Base-by-base conservation (phyloP, 2,797 vertebrate genomes). In the Masticophis lateralis region DNA sequence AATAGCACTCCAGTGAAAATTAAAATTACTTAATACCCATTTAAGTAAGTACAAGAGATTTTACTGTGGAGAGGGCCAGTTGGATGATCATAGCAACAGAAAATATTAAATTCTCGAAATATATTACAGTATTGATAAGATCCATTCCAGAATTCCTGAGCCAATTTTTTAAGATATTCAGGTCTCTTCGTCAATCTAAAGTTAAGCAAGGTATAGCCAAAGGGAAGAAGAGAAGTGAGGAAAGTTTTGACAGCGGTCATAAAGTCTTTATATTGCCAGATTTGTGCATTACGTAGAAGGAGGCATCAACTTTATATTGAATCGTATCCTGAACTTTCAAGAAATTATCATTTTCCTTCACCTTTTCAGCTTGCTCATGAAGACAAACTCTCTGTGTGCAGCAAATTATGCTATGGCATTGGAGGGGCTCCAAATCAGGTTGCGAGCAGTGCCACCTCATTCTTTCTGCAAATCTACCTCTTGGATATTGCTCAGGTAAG, bases 391-490 rank as follows among this genome's bases (percentile, higher is more conserved):
- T 98, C 99, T 0, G 91, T 98, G 89, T 98, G 98, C 91, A 97
- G 97, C 60, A 99, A 99, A 93, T 16, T 99, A 57, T 99, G 99
- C 96, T 99, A 99, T 7, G 99, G 99, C 86, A 98, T 99, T 25
- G 99, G 99, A 20, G 99, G 99, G 0, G 98, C 98, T 0, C 99
- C 99, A 74, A 99, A 99, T 96, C 98, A 99, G 95, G 98, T 99
- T 94, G 98, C 99, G 1, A 98, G 98, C 92, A 99, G 99, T 2
- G 99, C 99, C 87, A 98, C 98, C 0, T 98, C 99, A 56, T 99
- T 99, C 97, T 99, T 99, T 97, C 98, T 99, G 91, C 99, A 99
- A 95, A 99, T 99, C 96, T 99, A 99, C 98, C 98, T 99, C 95
- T 98, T 99, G 0, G 99, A 99, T 57, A 98, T 99, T 28, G 99